These are phyloP conservation scores for Caenorhabditis afra DNA, from an alignment of 2,888 invertebrate species.

Conservation along the genomic window DNA sequence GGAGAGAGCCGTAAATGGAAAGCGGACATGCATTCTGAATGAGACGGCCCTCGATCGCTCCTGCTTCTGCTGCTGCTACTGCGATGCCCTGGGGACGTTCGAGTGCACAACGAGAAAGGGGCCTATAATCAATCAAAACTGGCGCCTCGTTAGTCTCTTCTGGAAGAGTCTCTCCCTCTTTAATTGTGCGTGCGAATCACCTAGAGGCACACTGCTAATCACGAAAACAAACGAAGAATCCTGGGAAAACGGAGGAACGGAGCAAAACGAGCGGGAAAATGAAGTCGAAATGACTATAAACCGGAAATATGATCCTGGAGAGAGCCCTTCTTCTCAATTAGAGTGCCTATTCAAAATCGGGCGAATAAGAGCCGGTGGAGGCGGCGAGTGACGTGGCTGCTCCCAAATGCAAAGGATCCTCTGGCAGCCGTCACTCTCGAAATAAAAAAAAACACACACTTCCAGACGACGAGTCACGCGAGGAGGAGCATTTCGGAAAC, in stretches of 20 bases:
- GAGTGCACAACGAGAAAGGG: slow-evolving; percentile 34
- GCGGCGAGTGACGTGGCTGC: slow-evolving; percentile 12
- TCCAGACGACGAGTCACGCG: slow-evolving; percentile 15
- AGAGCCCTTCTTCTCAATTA: slow-evolving; percentile 9
- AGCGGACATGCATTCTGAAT: slow-evolving; percentile 57
- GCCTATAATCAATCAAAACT: slow-evolving; percentile 47
- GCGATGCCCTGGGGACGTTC: slow-evolving; percentile 31
- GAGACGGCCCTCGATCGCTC: slow-evolving; percentile 34
- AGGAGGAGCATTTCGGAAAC: not conserved
- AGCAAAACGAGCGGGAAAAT: not conserved
- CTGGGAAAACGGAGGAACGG: not conserved
- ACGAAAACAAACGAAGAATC: not conserved
- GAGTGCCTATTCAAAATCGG: slow-evolving; percentile 1
- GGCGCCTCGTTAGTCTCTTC: slow-evolving; percentile 27
- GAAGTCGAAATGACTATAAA: not conserved
- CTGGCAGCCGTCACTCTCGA: slow-evolving; percentile 6
- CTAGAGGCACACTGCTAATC: no score
- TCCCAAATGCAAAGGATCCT: slow-evolving; percentile 35
- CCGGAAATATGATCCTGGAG: slow-evolving; percentile 9
- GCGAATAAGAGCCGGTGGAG: not conserved
- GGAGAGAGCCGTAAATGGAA: slow-evolving; percentile 41
- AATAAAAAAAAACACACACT: slow-evolving; percentile 12
- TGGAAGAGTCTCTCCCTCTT: no score
- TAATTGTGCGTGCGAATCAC: no score
- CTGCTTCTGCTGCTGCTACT: no score